Evolutionary conservation across 2,888 invertebrate species (phyloP), one percentile per base, ranked within the genome.

Genomic region (Torymus auratus): DNA sequence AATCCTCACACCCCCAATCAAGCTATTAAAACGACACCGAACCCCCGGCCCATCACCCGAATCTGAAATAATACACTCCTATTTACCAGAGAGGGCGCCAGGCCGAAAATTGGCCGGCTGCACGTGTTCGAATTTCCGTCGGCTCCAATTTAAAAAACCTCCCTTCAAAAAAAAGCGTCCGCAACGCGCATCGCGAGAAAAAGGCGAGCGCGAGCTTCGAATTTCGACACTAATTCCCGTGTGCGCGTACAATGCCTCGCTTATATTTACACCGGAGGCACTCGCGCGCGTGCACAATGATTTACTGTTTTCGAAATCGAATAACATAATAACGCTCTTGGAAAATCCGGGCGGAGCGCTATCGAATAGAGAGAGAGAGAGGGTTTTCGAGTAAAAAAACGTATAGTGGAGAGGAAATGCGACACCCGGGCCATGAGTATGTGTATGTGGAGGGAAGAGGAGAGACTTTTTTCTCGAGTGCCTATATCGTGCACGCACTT

Each of bases 71-170:
- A 76, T 62, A 72, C n/a, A 62, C 52, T 17, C 0, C 23, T 71
- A 61, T 75, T 61, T 65, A 28, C 17, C 55, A 41, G 50, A 52
- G 4, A 28, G n/a, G n/a, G 20, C n/a, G 15, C 11, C 53, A 41
- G 41, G 41, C 23, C 50, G 65, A 60, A 72, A 73, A 82, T 82
- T 79, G 82, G 82, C 79, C 53, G 68, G 56, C 58, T 82, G 41
- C 41, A 1, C 41, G 41, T 7, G 74, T 52, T 81, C 81, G 60
- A 65, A 67, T 81, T 81, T 60, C 73, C 65, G 62, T 64, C 74
- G 28, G 71, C 64, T 82, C 69, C 68, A 62, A 76, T 79, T 78
- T 53, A 28, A 12, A 17, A 72, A 62, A 41, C 14, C 41, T 23
- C 14, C 17, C 53, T 28, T 52, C 58, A 28, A 79, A 73, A 74